Conservation (phyloP, 2,888 invertebrate genomes). For the Escarpia spicata region DNA sequence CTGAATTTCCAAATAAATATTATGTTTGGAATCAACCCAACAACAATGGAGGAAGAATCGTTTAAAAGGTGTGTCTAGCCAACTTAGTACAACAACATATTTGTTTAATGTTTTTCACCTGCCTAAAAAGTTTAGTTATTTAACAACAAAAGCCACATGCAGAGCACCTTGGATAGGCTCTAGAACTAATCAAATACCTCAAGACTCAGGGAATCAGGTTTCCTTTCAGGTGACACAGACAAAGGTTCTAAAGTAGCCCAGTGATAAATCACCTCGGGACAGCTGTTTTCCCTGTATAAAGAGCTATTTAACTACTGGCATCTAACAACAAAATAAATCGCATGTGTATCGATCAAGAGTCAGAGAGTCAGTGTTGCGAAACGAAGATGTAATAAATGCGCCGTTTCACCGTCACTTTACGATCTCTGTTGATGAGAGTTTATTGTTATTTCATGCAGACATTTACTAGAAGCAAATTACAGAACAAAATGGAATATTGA, state of each 20-base stretch:
- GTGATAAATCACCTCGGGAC: not conserved
- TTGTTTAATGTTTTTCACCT: not conserved
- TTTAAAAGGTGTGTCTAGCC: not conserved
- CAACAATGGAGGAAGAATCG: not conserved
- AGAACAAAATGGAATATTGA: slow-evolving; percentile 13
- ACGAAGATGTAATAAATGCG: not conserved
- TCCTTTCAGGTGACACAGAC: not conserved
- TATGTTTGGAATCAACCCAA: not conserved
- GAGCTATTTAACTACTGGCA: not conserved
- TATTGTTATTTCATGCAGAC: not conserved
- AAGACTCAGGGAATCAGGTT: not conserved
- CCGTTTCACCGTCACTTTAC: not conserved
- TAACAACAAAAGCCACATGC: not conserved
- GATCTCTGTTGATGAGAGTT: not conserved
- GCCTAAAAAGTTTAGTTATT: not conserved
- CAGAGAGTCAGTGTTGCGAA: not conserved
- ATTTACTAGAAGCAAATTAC: slow-evolving; percentile 1
- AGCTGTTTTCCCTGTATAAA: not conserved
- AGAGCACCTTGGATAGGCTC: not conserved
- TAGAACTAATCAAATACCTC: not conserved
- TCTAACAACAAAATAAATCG: slow-evolving; percentile 7
- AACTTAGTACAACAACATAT: not conserved
- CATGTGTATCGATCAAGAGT: not conserved
- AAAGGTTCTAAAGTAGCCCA: not conserved
- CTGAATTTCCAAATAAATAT: not conserved